A percentile compares a stretch with the other conserved stretches of the same genome.
Conservation (phyloP, 35 echinoderm and acorn worm species). For the Lytechinus pictus region DNA sequence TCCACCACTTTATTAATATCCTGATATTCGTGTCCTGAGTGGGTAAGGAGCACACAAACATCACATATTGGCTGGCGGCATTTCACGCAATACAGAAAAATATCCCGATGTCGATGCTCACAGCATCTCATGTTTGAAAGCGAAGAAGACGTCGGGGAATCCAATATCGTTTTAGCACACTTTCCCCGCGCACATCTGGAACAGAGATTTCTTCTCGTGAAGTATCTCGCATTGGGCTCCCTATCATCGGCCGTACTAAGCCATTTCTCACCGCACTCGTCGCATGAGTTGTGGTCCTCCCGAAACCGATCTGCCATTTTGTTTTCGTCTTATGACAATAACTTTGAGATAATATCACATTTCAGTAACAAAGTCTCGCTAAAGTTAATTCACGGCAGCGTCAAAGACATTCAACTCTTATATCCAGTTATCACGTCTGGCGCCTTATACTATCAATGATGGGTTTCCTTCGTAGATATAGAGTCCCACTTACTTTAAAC, state of each 20-base stretch:
- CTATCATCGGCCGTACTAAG: neutral
- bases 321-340: no score
- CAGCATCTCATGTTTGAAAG: neutral
- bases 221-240: neutral
- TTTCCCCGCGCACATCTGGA: slow-evolving; percentile 11
- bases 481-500: no score
- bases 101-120: slow-evolving; percentile 43
- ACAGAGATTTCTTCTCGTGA: slow-evolving; percentile 29
- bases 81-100: slow-evolving; percentile 19
- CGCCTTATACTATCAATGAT: no score
- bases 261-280: slow-evolving; percentile 17
- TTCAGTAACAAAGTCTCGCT: no score
- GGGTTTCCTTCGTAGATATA: no score
- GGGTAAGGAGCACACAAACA: slow-evolving; percentile 14
- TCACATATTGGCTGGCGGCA: slow-evolving; percentile 39
- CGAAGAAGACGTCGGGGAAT: neutral
- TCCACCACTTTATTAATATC: slow-evolving; percentile 20
- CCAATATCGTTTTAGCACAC: neutral
- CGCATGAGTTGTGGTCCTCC: neutral
- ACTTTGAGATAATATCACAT: no score
- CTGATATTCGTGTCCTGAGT: slow-evolving; percentile 15
- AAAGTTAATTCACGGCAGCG: no score
- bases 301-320: slow-evolving; percentile 31
- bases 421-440: no score
- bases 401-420: no score